Evolutionary conservation across 2,113 vertebrate species (phyloP).

Genomic region (Prunella fulvescens): DNA sequence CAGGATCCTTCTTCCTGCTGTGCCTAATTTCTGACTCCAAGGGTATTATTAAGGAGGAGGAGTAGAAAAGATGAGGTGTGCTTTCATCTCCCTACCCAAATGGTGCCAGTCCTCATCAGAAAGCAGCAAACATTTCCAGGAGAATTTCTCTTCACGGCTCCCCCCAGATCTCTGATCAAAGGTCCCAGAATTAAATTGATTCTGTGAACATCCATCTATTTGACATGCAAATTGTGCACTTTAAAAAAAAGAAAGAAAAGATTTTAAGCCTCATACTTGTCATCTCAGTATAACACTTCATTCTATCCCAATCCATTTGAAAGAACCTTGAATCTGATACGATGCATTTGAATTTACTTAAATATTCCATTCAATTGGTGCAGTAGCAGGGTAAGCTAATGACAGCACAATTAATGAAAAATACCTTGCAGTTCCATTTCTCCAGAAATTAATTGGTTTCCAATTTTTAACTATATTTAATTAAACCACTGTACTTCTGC

Average conservation of each 20-base stretch:
- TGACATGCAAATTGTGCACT: slow-evolving; percentile 34
- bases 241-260: not conserved
- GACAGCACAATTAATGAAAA: slow-evolving; percentile 27
- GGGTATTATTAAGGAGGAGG: slow-evolving; percentile 45
- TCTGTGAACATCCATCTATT: slow-evolving; percentile 25
- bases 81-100: slow-evolving; percentile 33
- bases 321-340: slow-evolving; percentile 10
- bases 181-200: slow-evolving; percentile 8
- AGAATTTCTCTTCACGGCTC: not conserved
- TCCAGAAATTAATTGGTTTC: slow-evolving; percentile 28
- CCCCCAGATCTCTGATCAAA: slow-evolving; percentile 11
- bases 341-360: not conserved
- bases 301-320: slow-evolving; percentile 7
- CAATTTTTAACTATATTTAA: slow-evolving; percentile 12
- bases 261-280: not conserved
- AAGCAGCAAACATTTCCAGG: slow-evolving; percentile 7
- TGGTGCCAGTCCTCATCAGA: slow-evolving; percentile 14
- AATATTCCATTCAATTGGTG: not conserved
- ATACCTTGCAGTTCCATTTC: not conserved
- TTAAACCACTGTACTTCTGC: not conserved
- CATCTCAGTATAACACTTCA: slow-evolving; percentile 20
- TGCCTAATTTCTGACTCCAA: slow-evolving; percentile 25
- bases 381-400: slow-evolving; percentile 1
- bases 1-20: slow-evolving; percentile 15
- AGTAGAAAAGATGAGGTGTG: not conserved